Conservation (phyloP, 2,113 vertebrate species). For the Neotoma lepida region DNA sequence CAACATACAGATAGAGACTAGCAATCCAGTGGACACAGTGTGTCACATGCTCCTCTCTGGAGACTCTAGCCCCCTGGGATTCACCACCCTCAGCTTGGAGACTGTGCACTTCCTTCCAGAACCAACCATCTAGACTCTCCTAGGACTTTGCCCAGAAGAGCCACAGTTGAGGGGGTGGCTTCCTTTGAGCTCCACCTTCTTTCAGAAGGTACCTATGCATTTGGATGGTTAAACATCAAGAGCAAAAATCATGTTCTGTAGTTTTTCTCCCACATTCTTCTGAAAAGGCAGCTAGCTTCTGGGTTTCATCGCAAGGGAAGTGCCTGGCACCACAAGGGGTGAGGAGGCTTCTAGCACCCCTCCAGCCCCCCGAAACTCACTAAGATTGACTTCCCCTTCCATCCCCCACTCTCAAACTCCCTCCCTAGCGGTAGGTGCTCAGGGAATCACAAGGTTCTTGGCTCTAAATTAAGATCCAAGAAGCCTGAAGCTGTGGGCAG, state of each 20-base stretch:
- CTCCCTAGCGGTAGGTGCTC: constrained; percentile 75
- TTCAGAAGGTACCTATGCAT: constrained; percentile 49
- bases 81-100: not conserved
- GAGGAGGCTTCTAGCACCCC: not conserved
- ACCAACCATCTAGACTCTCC: not conserved
- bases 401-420: constrained; percentile 51
- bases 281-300: constrained; percentile 50
- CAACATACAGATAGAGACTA: not conserved
- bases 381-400: constrained; percentile 52
- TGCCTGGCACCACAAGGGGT: not conserved
- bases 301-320: constrained; percentile 9
- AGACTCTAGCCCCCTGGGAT: not conserved
- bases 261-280: constrained; percentile 23
- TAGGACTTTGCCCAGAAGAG: constrained; percentile 1
- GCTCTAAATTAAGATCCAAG: constrained; percentile 80
- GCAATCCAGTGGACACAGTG: not conserved
- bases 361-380: not conserved
- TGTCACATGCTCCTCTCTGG: not conserved
- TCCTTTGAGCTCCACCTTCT: constrained; percentile 18
- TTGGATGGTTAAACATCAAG: constrained; percentile 45
- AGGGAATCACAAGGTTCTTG: constrained; percentile 81
- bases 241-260: constrained; percentile 38
- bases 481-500: constrained; percentile 71
- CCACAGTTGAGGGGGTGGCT: constrained; percentile 36
- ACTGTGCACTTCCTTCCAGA: constrained; percentile 25